phyloP scores from a whole-genome alignment of 2,888 invertebrate species.

The Drymonia ruficornis region DNA sequence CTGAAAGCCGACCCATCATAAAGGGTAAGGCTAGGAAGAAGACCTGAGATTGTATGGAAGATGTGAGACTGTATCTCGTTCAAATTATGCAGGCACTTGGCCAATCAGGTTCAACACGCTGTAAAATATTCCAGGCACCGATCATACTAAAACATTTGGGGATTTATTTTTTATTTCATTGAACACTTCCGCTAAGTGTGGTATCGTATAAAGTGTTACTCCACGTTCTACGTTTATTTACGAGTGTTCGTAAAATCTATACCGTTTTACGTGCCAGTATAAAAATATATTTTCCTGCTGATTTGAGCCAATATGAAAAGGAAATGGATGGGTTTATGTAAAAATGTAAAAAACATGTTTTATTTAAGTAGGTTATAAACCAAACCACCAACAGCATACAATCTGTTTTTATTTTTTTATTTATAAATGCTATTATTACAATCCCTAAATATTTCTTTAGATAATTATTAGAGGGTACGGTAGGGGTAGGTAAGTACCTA shows the following conservation, averaged over 20 bases:
- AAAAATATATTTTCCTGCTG: constrained; percentile 2
- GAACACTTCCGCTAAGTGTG: constrained; percentile 1
- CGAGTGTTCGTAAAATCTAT: constrained; percentile 4
- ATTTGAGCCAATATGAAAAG: not conserved
- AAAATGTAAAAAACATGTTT: not conserved
- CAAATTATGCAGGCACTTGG: too few species aligned
- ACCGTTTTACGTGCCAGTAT: not conserved
- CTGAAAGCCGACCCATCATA: too few species aligned
- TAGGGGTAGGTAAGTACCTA: too few species aligned
- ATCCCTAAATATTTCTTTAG: too few species aligned
- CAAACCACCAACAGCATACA: too few species aligned
- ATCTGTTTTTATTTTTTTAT: too few species aligned
- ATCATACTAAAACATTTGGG: not conserved
- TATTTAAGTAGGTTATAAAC: too few species aligned
- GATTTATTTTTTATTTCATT: constrained; percentile 1
- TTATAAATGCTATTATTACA: too few species aligned
- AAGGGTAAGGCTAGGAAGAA: too few species aligned
- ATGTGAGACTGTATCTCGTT: too few species aligned
- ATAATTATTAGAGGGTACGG: too few species aligned
- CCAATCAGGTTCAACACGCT: not conserved
- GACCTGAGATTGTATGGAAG: too few species aligned
- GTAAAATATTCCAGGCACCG: not conserved
- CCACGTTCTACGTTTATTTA: not conserved
- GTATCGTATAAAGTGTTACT: constrained; percentile 1
- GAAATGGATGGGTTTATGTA: not conserved